A percentile compares a stretch with the other conserved stretches of the same genome.
Evolutionary conservation across 35 echinoderm and acorn worm genomes (phyloP).

Genomic region (Apostichopus californicus): DNA sequence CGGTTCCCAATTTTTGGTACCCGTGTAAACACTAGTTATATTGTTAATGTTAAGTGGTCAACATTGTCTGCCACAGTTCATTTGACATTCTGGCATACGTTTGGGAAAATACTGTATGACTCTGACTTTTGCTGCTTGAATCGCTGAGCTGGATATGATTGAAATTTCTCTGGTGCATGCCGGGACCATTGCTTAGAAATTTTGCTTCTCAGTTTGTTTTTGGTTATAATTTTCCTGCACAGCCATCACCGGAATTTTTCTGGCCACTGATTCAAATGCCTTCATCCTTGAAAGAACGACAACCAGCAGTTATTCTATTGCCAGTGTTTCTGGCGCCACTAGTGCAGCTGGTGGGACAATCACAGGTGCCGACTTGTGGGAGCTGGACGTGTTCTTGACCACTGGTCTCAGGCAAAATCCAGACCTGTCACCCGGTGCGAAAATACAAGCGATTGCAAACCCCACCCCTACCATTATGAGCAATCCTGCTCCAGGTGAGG

Average conservation of each 20-base stretch:
- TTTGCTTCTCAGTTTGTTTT: no score
- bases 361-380: neutral
- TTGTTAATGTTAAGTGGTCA: no score
- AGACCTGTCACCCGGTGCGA: neutral
- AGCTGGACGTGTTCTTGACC: slow-evolving; percentile 24
- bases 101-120: no score
- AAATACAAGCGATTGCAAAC: neutral
- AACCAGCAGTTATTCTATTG: neutral
- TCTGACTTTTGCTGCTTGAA: no score
- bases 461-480: neutral
- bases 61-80: no score
- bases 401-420: neutral
- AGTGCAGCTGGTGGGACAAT: neutral
- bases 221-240: no score
- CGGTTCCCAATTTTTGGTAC: no score
- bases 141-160: no score
- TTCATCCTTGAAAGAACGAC: neutral
- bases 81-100: no score
- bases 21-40: no score
- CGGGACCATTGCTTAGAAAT: no score
- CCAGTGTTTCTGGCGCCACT: neutral
- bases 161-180: no score
- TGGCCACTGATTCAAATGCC: neutral
- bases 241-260: neutral
- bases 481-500: neutral